Evolutionary conservation across 2,888 invertebrate genomes (phyloP), one percentile per base, ranked within the genome.

Genomic region (Petrolisthes cinctipes): DNA sequence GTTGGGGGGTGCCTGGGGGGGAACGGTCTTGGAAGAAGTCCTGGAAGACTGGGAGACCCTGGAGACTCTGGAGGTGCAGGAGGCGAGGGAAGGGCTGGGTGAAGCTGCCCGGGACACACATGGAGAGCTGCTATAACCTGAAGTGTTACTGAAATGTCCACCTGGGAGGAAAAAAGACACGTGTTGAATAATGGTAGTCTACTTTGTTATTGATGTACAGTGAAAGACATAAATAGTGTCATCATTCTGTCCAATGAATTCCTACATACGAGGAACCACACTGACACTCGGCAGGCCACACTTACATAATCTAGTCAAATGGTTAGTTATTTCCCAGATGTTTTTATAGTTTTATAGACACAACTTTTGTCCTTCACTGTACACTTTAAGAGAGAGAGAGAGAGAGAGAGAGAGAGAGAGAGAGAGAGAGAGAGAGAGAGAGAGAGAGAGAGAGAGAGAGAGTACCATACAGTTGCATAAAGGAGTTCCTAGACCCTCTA

Each of bases 1-100:
- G 17, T 5, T 11, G 71, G 71, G 17, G 9, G 9, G 1, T 9
- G 17, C 11, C 9, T 61, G 61, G 61, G 11, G 61, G 61, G 9
- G 11, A 71, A 20, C 17, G 37, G 71, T 11, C 71, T 78, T 78
- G 23, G 78, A 71, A 71, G 78, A 71, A 5, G 11, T 71, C n/a
- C 71, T 11, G 17, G 71, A 71, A 17, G 17, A 14, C 71, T 73
- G 57, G 1, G 81, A 66, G 51, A 54, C 61, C n/a, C 81, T 37
- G 51, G 75, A 75, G 51, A 56, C 57, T 14, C 53, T n/a, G 51
- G 85, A 73, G 68, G 73, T 37, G 4, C 81, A 56, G 37, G 85
- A 73, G 68, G 54, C 54, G 4, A 71, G 57, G 37, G 75, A 75
- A 20, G 73, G 81, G 61, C 71, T 86, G 81, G 86, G 86, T 17